Conservation (phyloP, 1,140 invertebrate species). For the Orussus abietinus region DNA sequence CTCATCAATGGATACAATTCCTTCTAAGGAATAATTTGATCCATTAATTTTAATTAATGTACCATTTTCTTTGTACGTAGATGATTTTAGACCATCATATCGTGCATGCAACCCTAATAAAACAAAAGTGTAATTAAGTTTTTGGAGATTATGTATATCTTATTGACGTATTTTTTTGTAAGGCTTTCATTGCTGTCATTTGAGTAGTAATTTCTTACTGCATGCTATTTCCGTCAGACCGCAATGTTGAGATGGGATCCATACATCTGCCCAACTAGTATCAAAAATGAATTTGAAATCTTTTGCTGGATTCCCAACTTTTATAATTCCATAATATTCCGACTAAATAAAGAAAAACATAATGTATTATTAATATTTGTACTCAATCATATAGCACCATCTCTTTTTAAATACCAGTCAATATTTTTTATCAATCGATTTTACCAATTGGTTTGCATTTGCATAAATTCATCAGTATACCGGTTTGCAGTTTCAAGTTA, state of each 20-base stretch:
- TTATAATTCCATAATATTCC: conserved; percentile 65
- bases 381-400: conserved; percentile 2
- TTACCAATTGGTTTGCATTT: no score
- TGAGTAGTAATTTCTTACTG: conserved; percentile 55
- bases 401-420: no score
- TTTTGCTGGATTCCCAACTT: conserved; percentile 62
- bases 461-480: not conserved
- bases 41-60: conserved; percentile 58
- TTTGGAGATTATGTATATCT: no score
- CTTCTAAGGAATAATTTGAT: conserved; percentile 59
- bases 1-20: conserved; percentile 64
- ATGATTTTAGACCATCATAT: conserved; percentile 63
- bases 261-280: conserved; percentile 64
- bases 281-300: conserved; percentile 67
- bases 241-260: conserved; percentile 65
- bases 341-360: conserved; percentile 47
- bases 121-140: no score
- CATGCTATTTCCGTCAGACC: conserved; percentile 59
- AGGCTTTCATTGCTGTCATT: no score
- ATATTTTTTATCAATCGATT: no score
- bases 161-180: no score
- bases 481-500: conserved; percentile 1
- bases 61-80: conserved; percentile 63
- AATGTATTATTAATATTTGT: conserved; percentile 10
- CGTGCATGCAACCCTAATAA: conserved; percentile 56